A percentile compares a stretch with the other conserved stretches of the same genome.
Conservation (phyloP, 2,113 vertebrate genomes). For the Ophiodon elongatus region DNA sequence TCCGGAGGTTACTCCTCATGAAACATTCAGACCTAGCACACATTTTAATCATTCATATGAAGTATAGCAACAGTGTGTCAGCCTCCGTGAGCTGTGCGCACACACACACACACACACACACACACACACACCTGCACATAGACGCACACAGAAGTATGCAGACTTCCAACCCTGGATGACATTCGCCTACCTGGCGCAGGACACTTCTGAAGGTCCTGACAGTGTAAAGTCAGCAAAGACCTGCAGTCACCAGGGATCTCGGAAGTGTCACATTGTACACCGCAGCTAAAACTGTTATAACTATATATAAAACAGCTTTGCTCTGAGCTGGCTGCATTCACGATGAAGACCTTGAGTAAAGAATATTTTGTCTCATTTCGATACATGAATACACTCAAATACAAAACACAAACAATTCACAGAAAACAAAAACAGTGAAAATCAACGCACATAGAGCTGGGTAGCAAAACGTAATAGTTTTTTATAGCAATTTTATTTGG, state of each 20-base stretch:
- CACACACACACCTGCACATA: conserved; percentile 13
- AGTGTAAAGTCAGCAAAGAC: conserved; percentile 18
- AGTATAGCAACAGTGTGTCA: conserved; percentile 57
- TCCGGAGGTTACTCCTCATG: conserved; percentile 68
- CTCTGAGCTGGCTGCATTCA: background rate
- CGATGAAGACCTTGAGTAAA: background rate
- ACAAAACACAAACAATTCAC: background rate
- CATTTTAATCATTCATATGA: conserved; percentile 77
- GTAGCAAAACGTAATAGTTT: background rate
- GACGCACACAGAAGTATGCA: background rate
- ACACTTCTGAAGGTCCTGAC: conserved; percentile 17
- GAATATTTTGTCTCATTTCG: background rate
- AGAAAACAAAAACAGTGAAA: background rate
- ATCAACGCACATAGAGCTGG: background rate
- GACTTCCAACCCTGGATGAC: background rate
- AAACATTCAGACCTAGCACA: conserved; percentile 73
- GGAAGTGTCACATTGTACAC: background rate
- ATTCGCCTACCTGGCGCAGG: background rate
- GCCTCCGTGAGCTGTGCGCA: background rate
- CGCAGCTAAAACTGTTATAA: background rate
- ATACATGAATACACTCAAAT: background rate
- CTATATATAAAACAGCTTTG: background rate
- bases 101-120: conserved; percentile 19
- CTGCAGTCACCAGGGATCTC: conserved; percentile 12
- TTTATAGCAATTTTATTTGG: background rate